Base-by-base conservation (phyloP, 1,140 invertebrate species). In the Drosophila arawakana region DNA sequence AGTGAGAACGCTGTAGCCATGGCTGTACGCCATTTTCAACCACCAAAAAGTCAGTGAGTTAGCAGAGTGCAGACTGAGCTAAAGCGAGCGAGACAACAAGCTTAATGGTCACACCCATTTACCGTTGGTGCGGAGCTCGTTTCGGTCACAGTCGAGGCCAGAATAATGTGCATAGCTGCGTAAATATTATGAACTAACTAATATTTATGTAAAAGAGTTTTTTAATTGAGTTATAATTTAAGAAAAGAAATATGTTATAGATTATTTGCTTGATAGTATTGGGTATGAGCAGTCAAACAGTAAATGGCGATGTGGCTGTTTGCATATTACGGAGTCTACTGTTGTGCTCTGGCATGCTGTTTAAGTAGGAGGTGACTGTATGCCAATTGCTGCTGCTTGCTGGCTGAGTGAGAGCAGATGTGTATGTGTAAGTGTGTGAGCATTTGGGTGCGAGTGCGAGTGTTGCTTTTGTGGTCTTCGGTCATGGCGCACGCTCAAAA, bases 401-500 rank as follows among this genome's bases (percentile, higher is more conserved):
- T 61, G 11, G 39, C 34, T 60, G 49, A 39, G 35, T 15, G 49
- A 58, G 18, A 57, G 49, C n/a, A n/a, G 0, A 13, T 43, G 59
- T n/a, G 35, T 39, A 25, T 4, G 44, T 11, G 25, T 3, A 2
- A 2, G 39, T 59, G 41, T 10, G 49, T 21, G 46, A 37, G 30
- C 13, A 21, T 66, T n/a, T 63, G 11, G 18, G 46, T 7, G 47
- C 13, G 41, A 67, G 68, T 46, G 21, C 49, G 39, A 47, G 72
- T 82, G 67, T 61, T 76, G 58, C 66, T 63, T 63, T 62, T 44
- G 39, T 7, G 7, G 44, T 46, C 30, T 59, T 68, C 70, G 50
- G 74, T 25, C 67, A 90, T 90, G 86, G 86, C 88, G 88, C 88
- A 90, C 78, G 80, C 88, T 86, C 85, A 50, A 63, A 73, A 71